Base-by-base conservation (phyloP, 2,888 invertebrate genomes). In the Halocaridina rubra region DNA sequence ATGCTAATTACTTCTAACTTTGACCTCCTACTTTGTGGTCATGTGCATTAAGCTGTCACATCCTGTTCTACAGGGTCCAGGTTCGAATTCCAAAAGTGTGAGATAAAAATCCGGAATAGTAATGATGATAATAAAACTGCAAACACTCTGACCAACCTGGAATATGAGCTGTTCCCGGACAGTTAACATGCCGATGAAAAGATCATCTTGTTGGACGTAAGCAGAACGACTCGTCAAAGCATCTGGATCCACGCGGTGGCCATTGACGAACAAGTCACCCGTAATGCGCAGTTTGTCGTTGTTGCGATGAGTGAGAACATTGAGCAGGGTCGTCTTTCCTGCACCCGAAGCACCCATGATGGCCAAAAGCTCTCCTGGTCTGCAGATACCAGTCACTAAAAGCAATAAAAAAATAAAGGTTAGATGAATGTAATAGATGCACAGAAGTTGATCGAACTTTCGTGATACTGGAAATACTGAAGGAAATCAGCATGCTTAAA, bases 171-270 rank as follows among this genome's bases (percentile, higher is more conserved):
- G 98, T 90, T 98, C 98, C 86, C 93, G 93, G 0, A 97, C 97
- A 1, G 97, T 97, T 71, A 98, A 92, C 0, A 96, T 96, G 0
- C 96, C 96, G 89, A 98, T 95, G 90, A 98, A 98, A 75, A 98
- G 92, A 91, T 98, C 98, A 89, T 97, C 96, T 90, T 98, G 98
- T 90, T 98, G 97, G 0, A 98, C 97, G 89, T 98, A 98, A 0
- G 97, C 97, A 13, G 86, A 86, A 22, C 85, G 80, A 82, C 84
- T 80, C 33, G 86, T 94, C 90, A 95, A 92, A 61, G 94, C 93
- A 87, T 93, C 94, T 13, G 94, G 93, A 22, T 89, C 86, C 0
- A 96, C 94, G 2, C 94, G 94, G 89, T 94, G 93, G 0, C 97
- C 97, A 90, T 98, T 98, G 22, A 96, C 82, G 82, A 32, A 78